phyloP scores from a whole-genome alignment of 2,888 invertebrate genomes.

The Caenorhabditis zanzibari region DNA sequence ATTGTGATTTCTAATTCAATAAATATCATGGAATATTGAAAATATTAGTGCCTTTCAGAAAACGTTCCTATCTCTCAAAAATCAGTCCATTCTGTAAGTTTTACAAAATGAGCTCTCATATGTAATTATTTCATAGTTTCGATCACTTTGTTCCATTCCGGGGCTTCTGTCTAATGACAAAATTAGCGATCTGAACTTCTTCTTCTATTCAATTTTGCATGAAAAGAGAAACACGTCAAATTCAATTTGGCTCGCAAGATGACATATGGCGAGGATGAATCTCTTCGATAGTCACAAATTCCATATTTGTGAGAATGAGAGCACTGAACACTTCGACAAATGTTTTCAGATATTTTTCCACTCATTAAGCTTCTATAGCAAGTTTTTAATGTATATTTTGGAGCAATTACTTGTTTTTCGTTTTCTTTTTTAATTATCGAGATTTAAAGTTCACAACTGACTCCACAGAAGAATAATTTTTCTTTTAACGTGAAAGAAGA shows the following conservation, averaged over 20 bases:
- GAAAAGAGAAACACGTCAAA: constrained; percentile 18
- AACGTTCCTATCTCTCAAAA: too few relatives aligned
- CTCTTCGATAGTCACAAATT: constrained; percentile 29
- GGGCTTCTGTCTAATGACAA: neutral
- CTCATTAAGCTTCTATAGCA: neutral
- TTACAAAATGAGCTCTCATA: too few relatives aligned
- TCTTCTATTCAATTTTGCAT: neutral
- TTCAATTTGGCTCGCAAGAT: constrained; percentile 48
- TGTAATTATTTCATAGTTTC: too few relatives aligned
- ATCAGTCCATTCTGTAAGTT: too few relatives aligned
- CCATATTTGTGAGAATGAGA: constrained; percentile 41
- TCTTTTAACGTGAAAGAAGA: neutral
- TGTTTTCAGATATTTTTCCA: too few relatives aligned
- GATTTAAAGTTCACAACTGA: too few relatives aligned
- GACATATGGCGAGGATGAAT: constrained; percentile 56
- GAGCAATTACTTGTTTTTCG: constrained; percentile 47
- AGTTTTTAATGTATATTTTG: too few relatives aligned
- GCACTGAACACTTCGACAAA: too few relatives aligned
- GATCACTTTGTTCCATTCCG: neutral
- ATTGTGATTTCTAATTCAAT: too few relatives aligned
- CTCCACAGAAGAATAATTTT: too few relatives aligned
- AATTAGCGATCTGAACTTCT: constrained; percentile 46
- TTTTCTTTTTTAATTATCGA: constrained; percentile 15
- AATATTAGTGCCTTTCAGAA: too few relatives aligned
- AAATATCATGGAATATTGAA: too few relatives aligned